Evolutionary conservation across 2,797 vertebrate species (phyloP), one percentile per base, ranked within the genome.

Genomic region (Lepidocolaptes lacrymiger): DNA sequence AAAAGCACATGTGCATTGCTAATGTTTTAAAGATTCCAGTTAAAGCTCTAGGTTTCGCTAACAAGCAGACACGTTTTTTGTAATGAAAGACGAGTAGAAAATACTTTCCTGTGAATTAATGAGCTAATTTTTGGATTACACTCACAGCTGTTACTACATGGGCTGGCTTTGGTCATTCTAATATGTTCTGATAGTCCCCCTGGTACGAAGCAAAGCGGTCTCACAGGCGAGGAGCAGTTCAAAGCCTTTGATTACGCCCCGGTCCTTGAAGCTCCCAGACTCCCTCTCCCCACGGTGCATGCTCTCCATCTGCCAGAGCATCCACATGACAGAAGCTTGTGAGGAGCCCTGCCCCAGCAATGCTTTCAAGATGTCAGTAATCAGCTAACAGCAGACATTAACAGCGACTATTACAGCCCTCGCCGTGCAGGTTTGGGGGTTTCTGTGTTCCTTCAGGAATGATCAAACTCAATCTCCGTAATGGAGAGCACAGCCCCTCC

Each of bases 301-400:
- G 94, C 93, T 95, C 94, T 95, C 93, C 96, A 79, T 98, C 91
- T 89, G 88, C 91, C 34, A 79, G 74, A 91, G 90, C 94, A 93
- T 79, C 87, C 96, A 96, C 97, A 98, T 97, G 98, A 97, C 98
- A 98, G 97, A 94, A 95, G 97, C 98, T 97, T 88, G 91, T 64
- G 77, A 97, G 96, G 95, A 97, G 84, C 85, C 84, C 39, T 88
- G 95, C 96, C 84, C 59, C 88, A 93, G 95, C 97, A 98, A 98
- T 98, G 97, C 94, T 67, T 98, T 98, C 98, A 98, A 98, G 98
- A 98, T 98, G 98, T 97, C 97, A 97, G 97, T 97, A 98, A 98
- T 98, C 98, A 98, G 97, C 97, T 94, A 97, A 97, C 95, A 91
- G 91, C 95, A 90, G 88, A 77, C 97, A 92, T 82, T 95, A 96